phyloP scores from a whole-genome alignment of 2,797 vertebrate species.

The Dendrocincla fuliginosa region DNA sequence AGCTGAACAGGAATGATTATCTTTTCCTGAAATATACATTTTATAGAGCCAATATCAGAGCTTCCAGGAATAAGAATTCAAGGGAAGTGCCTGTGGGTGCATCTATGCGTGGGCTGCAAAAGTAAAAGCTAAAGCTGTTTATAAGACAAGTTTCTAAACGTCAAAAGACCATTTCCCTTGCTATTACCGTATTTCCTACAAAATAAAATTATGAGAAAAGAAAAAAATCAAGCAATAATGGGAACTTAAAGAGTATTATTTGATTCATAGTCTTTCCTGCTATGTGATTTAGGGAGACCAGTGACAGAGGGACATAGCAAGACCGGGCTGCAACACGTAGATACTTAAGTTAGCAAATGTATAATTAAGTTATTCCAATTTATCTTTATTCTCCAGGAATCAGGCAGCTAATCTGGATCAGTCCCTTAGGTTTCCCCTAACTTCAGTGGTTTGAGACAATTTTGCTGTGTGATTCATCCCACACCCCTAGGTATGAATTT shows the following conservation, averaged over 20 bases:
- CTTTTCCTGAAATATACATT: background rate
- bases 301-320: background rate
- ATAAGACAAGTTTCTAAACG: background rate
- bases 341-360: background rate
- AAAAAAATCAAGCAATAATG: background rate
- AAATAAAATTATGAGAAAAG: background rate
- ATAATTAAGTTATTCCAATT: background rate
- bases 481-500: background rate
- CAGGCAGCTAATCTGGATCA: background rate
- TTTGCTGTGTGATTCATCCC: background rate
- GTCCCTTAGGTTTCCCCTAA: background rate
- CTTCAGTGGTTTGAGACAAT: background rate
- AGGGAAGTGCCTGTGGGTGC: background rate
- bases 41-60: background rate
- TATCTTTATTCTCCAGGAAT: background rate
- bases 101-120: background rate
- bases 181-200: background rate
- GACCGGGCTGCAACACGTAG: accelerated
- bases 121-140: background rate
- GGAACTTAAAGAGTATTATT: background rate
- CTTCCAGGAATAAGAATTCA: background rate
- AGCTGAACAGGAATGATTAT: background rate
- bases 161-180: background rate
- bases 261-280: accelerated
- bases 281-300: background rate